Percentiles rank a stretch among this genome's conserved stretches.
Conservation (phyloP, 2,888 invertebrate species). For the Drosophila lutescens region DNA sequence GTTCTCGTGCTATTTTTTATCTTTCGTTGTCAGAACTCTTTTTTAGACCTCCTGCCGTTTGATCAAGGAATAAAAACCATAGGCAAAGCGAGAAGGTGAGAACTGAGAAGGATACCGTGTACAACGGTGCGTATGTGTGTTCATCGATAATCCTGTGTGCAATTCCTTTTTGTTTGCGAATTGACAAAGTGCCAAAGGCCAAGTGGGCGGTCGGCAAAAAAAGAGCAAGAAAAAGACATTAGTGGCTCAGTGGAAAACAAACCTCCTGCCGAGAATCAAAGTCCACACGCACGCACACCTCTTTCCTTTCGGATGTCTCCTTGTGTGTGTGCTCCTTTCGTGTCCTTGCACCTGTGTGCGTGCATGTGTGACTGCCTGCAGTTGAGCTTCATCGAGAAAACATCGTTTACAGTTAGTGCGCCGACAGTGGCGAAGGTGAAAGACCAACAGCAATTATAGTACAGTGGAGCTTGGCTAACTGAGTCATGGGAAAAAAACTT, state of each 20-base stretch:
- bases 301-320: not conserved
- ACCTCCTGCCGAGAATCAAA: constrained; percentile 17
- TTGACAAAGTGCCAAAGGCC: constrained; percentile 73
- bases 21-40: not conserved
- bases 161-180: constrained; percentile 70
- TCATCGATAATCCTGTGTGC: constrained; percentile 45
- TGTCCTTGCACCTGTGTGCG: not conserved
- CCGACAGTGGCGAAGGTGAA: constrained; percentile 56
- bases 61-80: constrained; percentile 8
- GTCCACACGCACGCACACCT: constrained; percentile 8
- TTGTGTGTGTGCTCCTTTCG: not conserved
- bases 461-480: constrained; percentile 34
- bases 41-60: not conserved
- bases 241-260: constrained; percentile 58
- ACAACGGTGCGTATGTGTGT: constrained; percentile 25
- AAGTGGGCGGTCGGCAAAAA: constrained; percentile 48
- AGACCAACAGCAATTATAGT: constrained; percentile 60
- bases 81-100: not conserved
- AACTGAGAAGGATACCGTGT: not conserved
- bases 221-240: constrained; percentile 72
- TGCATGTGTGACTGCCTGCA: constrained; percentile 42
- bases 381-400: constrained; percentile 55
- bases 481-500: not conserved
- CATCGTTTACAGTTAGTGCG: constrained; percentile 71
- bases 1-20: not conserved